Evolutionary conservation across 2,888 invertebrate genomes (phyloP).

Genomic region (Pediacus dermestoides): DNA sequence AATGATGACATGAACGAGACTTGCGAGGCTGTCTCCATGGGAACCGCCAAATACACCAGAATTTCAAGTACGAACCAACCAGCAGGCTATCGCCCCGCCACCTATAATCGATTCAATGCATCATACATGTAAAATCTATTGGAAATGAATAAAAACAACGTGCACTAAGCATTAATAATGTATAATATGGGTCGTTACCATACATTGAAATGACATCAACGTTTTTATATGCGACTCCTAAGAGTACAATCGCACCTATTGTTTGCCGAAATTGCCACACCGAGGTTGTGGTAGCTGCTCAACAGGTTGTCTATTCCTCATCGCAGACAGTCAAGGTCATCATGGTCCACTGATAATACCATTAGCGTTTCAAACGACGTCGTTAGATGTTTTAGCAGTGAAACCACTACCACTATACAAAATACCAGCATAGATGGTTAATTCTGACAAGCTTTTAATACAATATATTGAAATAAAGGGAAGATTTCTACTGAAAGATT

Average conservation of each 20-base stretch:
- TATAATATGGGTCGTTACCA: not conserved
- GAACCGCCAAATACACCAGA: conserved; percentile 3
- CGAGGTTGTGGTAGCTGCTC: conserved; percentile 9
- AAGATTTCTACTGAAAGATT: too few species aligned
- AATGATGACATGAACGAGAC: not conserved
- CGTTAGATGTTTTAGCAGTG: conserved; percentile 7
- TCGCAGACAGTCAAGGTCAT: conserved; percentile 18
- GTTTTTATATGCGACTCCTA: too few species aligned
- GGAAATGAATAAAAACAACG: not conserved
- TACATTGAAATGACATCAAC: too few species aligned
- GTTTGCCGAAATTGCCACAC: not conserved
- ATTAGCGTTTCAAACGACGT: conserved; percentile 11
- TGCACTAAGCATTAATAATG: not conserved
- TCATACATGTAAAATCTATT: conserved; percentile 1
- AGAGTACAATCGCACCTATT: conserved; percentile 1
- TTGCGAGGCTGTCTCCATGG: conserved; percentile 2
- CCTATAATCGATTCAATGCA: conserved; percentile 1
- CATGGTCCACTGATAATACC: conserved; percentile 10
- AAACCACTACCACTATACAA: too few species aligned
- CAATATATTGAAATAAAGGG: too few species aligned
- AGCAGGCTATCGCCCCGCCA: not conserved
- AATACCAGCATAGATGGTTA: too few species aligned
- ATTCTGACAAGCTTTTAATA: too few species aligned
- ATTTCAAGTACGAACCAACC: not conserved
- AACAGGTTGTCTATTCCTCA: conserved; percentile 20